Evolutionary conservation across 2,113 vertebrate genomes (phyloP).

Genomic region (Aramus guarauna): DNA sequence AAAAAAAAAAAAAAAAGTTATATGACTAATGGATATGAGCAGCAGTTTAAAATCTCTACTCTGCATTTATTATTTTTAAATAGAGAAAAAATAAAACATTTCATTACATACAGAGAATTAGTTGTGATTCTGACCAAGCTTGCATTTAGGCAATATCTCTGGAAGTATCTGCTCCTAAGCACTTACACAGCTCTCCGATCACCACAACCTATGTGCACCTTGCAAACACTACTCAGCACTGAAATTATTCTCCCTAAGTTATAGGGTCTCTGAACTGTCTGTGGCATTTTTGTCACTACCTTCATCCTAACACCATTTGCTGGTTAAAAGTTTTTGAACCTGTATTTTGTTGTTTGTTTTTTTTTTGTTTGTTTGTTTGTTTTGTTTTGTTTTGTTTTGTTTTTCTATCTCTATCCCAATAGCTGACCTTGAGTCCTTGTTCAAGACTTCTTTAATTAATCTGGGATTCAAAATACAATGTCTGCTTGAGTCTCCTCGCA

Average conservation of each 20-base stretch:
- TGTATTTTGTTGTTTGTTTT: neutral
- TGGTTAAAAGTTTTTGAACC: neutral
- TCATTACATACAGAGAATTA: neutral
- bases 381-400: no score
- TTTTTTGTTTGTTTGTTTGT: neutral
- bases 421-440: neutral
- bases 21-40: neutral
- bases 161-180: neutral
- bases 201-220: neutral
- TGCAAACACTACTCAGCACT: neutral
- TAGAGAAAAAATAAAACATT: neutral
- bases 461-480: neutral
- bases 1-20: neutral
- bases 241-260: neutral
- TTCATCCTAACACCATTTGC: neutral
- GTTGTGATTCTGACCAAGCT: neutral
- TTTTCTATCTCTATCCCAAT: neutral
- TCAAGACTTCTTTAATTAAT: conserved; percentile 28
- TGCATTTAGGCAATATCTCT: neutral
- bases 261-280: neutral
- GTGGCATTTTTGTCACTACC: neutral
- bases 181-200: neutral
- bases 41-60: neutral
- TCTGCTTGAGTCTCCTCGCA: neutral
- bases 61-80: neutral